phyloP scores from a whole-genome alignment of 2,113 vertebrate genomes.

The Lagopus leucura region DNA sequence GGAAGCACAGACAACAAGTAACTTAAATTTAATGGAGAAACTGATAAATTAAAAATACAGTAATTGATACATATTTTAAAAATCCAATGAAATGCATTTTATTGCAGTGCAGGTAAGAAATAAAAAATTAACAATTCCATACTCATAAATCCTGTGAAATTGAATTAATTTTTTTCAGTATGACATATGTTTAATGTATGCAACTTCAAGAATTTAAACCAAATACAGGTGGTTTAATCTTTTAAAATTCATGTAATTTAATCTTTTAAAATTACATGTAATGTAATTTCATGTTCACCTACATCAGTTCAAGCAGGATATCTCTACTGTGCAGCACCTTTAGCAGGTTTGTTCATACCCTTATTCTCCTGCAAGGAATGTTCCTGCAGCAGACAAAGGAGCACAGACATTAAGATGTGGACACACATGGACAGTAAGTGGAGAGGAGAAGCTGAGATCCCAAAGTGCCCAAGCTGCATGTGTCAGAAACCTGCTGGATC shows the following conservation, averaged over 20 bases:
- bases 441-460: not conserved
- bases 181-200: not conserved
- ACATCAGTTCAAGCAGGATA: not conserved
- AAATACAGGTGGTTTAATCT: not conserved
- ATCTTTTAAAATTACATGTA: not conserved
- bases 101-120: not conserved
- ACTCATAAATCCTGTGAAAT: constrained; percentile 12
- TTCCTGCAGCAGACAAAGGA: not conserved
- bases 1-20: constrained; percentile 13
- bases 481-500: not conserved
- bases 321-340: not conserved
- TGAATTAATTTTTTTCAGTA: not conserved
- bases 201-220: not conserved
- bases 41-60: not conserved
- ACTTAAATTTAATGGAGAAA: constrained; percentile 51
- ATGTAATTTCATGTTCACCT: not conserved
- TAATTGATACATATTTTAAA: not conserved
- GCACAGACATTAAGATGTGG: not conserved
- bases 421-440: fast-evolving
- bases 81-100: constrained; percentile 11
- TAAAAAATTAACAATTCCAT: not conserved
- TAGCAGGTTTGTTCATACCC: not conserved
- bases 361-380: not conserved
- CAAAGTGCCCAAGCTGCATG: not conserved
- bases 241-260: not conserved